Evolutionary conservation across 2,797 vertebrate species (phyloP), one percentile per base, ranked within the genome.

Genomic region (Ctenochaetus hawaiiensis): DNA sequence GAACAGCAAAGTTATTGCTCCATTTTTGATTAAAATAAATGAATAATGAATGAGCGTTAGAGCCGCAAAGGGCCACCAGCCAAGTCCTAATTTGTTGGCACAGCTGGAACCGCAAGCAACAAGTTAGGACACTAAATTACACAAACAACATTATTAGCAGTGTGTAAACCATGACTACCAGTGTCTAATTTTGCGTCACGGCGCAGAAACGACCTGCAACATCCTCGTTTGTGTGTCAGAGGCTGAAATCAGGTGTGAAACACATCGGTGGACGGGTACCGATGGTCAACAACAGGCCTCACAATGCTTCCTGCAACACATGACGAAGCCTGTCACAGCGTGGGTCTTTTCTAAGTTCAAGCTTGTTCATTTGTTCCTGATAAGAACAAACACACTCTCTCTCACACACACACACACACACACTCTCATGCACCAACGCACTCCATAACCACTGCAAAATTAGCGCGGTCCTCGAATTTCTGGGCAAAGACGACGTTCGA

Each of bases 381-480:
- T 41, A 17, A 22, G 65, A 53, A 66, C 43, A 66, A 48, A 57
- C 67, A n/a, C 17, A 26, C 54, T 39, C 41, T 56, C 39, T 56
- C 39, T 44, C 22, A 64, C 5, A 43, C 43, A 34, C 41, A 67
- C 39, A 56, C 66, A 34, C 48, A 48, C 53, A 43, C 41, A 64
- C 26, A 69, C 69, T 70, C 58, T 53, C 47, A 48, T 59, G 65
- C 70, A 75, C 66, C 53, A 14, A 80, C 67, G 67, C 23, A 14
- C 34, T 39, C 47, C 14, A 51, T 70, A 81, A 67, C 60, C 45
- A 51, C 73, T 71, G 77, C 83, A 81, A 82, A 91, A 89, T 87
- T 80, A 84, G 82, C 53, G 44, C 77, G 87, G 72, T 66, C 76
- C 87, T 89, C 14, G 23, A 64, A 85, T 89, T 87, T 88, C 92